These are phyloP conservation scores for Neotragus pygmaeus DNA, from an alignment of 2,113 vertebrate species.

Conservation along the genomic window DNA sequence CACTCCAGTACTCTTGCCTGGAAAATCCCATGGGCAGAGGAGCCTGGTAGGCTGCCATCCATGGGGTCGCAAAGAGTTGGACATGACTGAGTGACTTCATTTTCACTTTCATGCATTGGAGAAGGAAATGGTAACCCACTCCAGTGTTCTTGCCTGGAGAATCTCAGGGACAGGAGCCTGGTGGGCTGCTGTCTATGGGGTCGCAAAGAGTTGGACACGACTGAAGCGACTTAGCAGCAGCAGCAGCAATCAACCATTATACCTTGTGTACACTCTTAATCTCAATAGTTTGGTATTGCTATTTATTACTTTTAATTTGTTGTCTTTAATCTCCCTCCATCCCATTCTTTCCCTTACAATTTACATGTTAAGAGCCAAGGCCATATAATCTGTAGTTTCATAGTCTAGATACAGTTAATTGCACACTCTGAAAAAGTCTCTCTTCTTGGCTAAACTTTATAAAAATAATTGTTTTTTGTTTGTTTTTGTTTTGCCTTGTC, in stretches of 20 bases:
- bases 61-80: too few relatives aligned
- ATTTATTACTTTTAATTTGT: neutral
- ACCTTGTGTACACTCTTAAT: neutral
- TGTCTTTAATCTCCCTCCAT: neutral
- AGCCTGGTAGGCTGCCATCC: too few relatives aligned
- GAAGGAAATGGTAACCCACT: too few relatives aligned
- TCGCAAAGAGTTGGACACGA: accelerated
- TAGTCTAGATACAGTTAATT: neutral
- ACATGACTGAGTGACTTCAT: too few relatives aligned
- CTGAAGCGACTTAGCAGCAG: too few relatives aligned
- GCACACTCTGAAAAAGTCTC: neutral
- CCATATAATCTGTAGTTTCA: neutral
- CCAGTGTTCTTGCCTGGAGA: too few relatives aligned
- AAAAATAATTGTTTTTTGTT: neutral
- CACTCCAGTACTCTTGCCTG: too few relatives aligned
- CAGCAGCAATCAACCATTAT: neutral
- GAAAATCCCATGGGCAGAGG: too few relatives aligned
- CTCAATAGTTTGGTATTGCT: neutral
- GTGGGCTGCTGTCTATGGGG: too few relatives aligned
- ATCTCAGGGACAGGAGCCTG: too few relatives aligned
- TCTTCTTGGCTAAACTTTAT: neutral
- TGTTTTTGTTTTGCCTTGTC: neutral
- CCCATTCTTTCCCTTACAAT: neutral
- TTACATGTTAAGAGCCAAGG: neutral
- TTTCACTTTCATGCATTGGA: too few relatives aligned